Conservation (phyloP, 2,797 vertebrate species). For the Manis crassicaudata region DNA sequence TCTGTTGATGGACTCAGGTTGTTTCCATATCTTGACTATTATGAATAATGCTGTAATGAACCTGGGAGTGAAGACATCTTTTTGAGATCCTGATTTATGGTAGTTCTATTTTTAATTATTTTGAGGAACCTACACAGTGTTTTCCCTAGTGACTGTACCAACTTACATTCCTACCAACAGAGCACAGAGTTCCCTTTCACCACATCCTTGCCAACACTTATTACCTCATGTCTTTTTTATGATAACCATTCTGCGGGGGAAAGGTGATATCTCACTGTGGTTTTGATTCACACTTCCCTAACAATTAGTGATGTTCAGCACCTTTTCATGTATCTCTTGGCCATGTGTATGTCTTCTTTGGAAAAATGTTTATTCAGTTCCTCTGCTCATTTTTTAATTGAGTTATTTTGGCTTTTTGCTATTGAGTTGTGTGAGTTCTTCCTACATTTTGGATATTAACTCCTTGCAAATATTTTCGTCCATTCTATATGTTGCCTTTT, state of each 20-base stretch:
- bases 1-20: neutral
- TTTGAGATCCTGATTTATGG: neutral
- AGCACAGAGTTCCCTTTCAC: neutral
- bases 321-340: neutral
- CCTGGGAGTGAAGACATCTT: neutral
- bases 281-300: neutral
- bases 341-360: neutral
- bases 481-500: neutral
- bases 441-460: neutral
- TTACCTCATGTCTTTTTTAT: neutral
- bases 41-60: neutral
- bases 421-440: neutral
- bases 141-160: neutral
- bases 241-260: neutral
- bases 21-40: neutral
- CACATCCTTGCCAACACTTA: neutral
- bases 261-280: neutral
- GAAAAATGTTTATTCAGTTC: neutral
- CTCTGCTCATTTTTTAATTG: neutral
- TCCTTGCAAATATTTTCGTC: neutral
- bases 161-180: neutral
- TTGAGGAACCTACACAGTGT: neutral
- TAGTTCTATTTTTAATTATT: neutral
- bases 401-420: neutral
- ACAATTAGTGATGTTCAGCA: neutral